Evolutionary conservation across 2,888 invertebrate genomes (phyloP).

Genomic region (Xylota sylvarum): DNA sequence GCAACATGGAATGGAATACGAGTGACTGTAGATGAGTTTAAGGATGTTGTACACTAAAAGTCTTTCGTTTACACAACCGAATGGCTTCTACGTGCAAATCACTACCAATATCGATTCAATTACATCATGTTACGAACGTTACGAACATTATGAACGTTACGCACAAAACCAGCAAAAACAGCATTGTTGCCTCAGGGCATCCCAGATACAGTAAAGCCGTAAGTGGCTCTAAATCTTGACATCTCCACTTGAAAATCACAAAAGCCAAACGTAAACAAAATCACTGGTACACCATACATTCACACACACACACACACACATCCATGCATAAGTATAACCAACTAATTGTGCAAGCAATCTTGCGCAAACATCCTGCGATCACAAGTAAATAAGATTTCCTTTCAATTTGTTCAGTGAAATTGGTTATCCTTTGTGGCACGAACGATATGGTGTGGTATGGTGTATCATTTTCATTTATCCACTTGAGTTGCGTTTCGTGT

Average conservation of each 20-base stretch:
- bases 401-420: slow-evolving; percentile 29
- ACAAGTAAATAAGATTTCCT: slow-evolving; percentile 37
- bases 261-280: slow-evolving; percentile 5
- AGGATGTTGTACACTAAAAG: not conserved
- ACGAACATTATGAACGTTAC: no score
- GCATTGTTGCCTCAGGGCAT: not conserved
- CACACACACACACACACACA: no score
- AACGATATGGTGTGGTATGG: not conserved
- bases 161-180: not conserved
- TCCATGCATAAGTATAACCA: not conserved
- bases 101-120: slow-evolving; percentile 19
- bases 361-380: slow-evolving; percentile 26
- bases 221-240: not conserved
- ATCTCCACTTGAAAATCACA: slow-evolving; percentile 11
- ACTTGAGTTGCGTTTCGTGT: slow-evolving; percentile 26
- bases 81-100: slow-evolving; percentile 11
- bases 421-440: slow-evolving; percentile 13
- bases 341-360: slow-evolving; percentile 30
- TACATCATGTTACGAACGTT: not conserved
- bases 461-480: slow-evolving; percentile 21
- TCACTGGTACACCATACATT: not conserved
- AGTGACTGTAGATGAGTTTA: not conserved
- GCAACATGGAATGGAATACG: not conserved
- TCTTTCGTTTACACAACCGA: not conserved
- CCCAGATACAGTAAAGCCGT: not conserved